phyloP scores from a whole-genome alignment of 2,888 invertebrate species.

The Xylota sylvarum region DNA sequence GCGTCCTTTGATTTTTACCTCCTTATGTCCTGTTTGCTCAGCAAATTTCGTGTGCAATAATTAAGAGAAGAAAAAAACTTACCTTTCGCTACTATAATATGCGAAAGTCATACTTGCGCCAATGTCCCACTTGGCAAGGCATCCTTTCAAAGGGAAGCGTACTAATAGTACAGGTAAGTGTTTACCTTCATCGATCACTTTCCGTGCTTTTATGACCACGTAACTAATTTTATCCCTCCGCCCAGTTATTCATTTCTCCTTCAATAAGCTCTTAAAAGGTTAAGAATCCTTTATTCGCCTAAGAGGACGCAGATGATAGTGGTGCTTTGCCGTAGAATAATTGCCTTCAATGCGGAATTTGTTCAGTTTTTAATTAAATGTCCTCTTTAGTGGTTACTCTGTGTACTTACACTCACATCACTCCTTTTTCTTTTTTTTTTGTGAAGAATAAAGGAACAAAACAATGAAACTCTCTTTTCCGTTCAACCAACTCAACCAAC shows the following conservation, averaged over 20 bases:
- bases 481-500: slow-evolving; percentile 1
- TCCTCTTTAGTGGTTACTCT: slow-evolving; percentile 59
- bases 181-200: slow-evolving; percentile 72
- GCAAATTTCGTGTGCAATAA: slow-evolving; percentile 73
- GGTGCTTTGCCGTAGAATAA: slow-evolving; percentile 58
- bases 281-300: slow-evolving; percentile 57
- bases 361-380: slow-evolving; percentile 74
- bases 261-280: slow-evolving; percentile 68
- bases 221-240: slow-evolving; percentile 61
- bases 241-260: slow-evolving; percentile 31
- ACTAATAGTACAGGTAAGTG: slow-evolving; percentile 62
- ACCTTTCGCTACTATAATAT: slow-evolving; percentile 17
- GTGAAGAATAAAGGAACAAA: slow-evolving; percentile 25
- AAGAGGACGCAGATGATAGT: slow-evolving; percentile 33
- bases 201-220: slow-evolving; percentile 56
- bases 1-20: slow-evolving; percentile 50
- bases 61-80: slow-evolving; percentile 61
- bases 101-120: slow-evolving; percentile 43
- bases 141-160: slow-evolving; percentile 51
- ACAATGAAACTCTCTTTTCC: slow-evolving; percentile 40
- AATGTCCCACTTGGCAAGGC: slow-evolving; percentile 61
- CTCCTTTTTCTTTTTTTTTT: slow-evolving; percentile 15
- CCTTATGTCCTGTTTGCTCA: slow-evolving; percentile 66
- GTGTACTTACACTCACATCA: slow-evolving; percentile 7
- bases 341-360: slow-evolving; percentile 75